A percentile compares a stretch with the other conserved stretches of the same genome.
Conservation (phyloP, 1,140 invertebrate species). For the Arctopsyche grandis region DNA sequence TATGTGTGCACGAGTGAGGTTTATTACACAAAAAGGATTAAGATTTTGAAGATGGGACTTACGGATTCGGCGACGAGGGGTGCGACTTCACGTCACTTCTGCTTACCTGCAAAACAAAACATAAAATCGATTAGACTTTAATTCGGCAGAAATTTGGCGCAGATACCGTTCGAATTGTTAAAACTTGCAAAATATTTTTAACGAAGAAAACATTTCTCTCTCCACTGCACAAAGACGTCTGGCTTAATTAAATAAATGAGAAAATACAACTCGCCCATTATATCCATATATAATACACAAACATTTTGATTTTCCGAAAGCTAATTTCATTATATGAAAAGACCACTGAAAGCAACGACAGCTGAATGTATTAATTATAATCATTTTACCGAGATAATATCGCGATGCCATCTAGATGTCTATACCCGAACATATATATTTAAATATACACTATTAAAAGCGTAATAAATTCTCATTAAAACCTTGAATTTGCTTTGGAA, state of each 20-base stretch:
- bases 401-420: not conserved
- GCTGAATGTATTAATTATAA: constrained; percentile 8
- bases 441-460: not conserved
- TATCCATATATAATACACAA: no score
- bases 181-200: not conserved
- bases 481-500: not conserved
- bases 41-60: no score
- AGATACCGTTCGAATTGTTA: constrained; percentile 2
- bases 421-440: not conserved
- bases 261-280: no score
- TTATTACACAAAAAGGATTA: no score
- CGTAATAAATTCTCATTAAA: not conserved
- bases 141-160: not conserved
- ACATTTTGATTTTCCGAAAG: no score
- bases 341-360: not conserved
- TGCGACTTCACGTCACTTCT: not conserved
- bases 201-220: no score
- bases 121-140: constrained; percentile 17
- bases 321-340: no score
- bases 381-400: no score
- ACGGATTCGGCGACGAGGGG: not conserved
- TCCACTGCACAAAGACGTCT: not conserved
- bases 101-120: constrained; percentile 20
- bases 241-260: constrained; percentile 8
- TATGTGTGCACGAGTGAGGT: no score